phyloP scores from a whole-genome alignment of 2,113 vertebrate genomes.

The Callocephalon fimbriatum region DNA sequence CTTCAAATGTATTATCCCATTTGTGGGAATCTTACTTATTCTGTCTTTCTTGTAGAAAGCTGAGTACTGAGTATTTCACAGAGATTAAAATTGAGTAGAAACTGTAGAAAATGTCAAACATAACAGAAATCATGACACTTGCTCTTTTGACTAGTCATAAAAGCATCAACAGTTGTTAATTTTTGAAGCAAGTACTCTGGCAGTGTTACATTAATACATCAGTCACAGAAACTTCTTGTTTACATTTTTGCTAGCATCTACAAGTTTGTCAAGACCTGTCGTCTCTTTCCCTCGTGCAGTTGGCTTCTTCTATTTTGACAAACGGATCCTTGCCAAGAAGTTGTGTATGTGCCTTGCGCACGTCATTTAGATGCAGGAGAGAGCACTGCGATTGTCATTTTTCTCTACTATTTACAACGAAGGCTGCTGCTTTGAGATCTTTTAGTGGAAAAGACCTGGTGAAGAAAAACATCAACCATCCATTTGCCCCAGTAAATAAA shows the following conservation, averaged over 20 bases:
- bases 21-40: constrained; percentile 38
- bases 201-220: neutral
- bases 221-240: constrained; percentile 14
- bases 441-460: neutral
- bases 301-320: constrained; percentile 40
- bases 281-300: neutral
- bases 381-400: neutral
- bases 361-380: constrained; percentile 23
- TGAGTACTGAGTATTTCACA: constrained; percentile 44
- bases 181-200: neutral
- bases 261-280: constrained; percentile 26
- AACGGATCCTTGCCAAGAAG: constrained; percentile 23
- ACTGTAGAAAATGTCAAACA: constrained; percentile 59
- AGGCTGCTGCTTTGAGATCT: constrained; percentile 25
- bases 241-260: neutral
- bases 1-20: constrained; percentile 55
- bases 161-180: constrained; percentile 39
- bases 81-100: constrained; percentile 60
- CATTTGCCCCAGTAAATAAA: constrained; percentile 21
- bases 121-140: constrained; percentile 62
- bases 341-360: neutral
- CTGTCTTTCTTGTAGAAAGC: constrained; percentile 52
- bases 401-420: constrained; percentile 31
- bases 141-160: constrained; percentile 58
- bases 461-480: neutral